These are phyloP conservation scores for Hippocampus mohnikei DNA, from an alignment of 2,113 vertebrate genomes.

Conservation along the genomic window DNA sequence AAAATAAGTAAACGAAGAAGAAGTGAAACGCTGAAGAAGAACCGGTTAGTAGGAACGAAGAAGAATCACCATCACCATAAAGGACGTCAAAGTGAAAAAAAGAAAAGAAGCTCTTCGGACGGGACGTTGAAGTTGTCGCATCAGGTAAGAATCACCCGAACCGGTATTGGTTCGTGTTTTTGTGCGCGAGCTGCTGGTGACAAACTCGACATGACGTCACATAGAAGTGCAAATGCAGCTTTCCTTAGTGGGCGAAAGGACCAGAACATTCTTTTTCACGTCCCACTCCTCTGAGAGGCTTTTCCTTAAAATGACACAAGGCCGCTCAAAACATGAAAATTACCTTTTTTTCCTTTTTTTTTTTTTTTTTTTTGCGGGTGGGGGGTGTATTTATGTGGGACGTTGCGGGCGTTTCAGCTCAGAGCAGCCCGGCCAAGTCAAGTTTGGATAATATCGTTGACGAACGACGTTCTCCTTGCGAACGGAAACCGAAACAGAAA, in stretches of 20 bases:
- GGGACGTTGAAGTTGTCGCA: not conserved
- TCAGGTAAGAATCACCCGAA: not conserved
- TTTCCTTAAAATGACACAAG: not conserved
- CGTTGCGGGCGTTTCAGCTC: no score
- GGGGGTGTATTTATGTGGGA: no score
- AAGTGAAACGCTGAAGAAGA: not conserved
- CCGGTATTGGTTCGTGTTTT: not conserved
- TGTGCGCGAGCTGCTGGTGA: not conserved
- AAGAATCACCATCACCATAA: not conserved
- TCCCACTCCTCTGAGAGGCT: not conserved
- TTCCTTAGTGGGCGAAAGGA: not conserved
- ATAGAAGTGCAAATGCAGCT: not conserved
- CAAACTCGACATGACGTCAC: not conserved
- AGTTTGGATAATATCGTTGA: no score
- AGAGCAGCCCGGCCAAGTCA: no score
- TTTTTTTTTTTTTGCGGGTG: no score
- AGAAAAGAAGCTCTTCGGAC: not conserved
- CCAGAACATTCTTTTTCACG: not conserved
- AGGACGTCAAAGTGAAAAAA: not conserved
- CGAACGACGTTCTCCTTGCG: no score
- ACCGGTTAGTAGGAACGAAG: not conserved
- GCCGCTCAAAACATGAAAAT: no score
- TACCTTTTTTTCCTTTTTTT: no score
- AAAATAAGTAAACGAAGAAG: not conserved
- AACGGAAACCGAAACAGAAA: no score